These are phyloP conservation scores for Puntigrus tetrazona DNA, from an alignment of 2,113 vertebrate species.

Conservation along the genomic window DNA sequence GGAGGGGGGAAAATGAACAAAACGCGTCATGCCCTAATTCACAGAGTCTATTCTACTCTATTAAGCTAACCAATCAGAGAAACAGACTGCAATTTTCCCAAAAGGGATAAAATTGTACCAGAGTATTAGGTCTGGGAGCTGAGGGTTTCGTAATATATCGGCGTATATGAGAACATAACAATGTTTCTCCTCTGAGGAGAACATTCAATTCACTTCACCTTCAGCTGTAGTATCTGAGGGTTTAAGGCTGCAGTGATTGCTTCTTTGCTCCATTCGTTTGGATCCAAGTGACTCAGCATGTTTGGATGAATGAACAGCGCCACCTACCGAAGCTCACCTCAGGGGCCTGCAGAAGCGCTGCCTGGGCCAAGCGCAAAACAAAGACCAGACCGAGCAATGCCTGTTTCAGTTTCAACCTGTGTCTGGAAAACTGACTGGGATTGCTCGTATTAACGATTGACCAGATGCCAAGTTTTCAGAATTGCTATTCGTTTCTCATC, in stretches of 20 bases:
- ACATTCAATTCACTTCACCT: neutral
- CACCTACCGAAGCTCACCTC: constrained; percentile 31
- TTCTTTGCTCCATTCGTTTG: neutral
- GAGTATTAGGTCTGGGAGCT: no score
- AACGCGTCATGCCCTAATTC: neutral
- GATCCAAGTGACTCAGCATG: constrained; percentile 44
- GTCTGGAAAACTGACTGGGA: no score
- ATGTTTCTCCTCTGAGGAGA: neutral
- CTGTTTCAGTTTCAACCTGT: constrained; percentile 11
- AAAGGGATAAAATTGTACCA: neutral
- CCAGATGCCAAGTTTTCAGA: neutral
- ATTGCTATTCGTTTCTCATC: neutral
- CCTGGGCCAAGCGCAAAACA: neutral
- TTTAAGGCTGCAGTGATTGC: neutral
- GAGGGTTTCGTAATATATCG: neutral
- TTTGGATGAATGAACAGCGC: constrained; percentile 45
- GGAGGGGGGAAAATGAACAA: neutral
- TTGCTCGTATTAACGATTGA: no score
- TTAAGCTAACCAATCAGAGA: neutral
- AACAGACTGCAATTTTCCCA: neutral
- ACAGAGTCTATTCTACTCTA: neutral
- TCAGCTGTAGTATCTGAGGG: neutral
- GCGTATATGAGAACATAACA: neutral
- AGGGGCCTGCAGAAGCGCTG: neutral
- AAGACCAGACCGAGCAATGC: neutral